Evolutionary conservation across 2,888 invertebrate genomes (phyloP), one percentile per base, ranked within the genome.

Genomic region (Acleris cristana): DNA sequence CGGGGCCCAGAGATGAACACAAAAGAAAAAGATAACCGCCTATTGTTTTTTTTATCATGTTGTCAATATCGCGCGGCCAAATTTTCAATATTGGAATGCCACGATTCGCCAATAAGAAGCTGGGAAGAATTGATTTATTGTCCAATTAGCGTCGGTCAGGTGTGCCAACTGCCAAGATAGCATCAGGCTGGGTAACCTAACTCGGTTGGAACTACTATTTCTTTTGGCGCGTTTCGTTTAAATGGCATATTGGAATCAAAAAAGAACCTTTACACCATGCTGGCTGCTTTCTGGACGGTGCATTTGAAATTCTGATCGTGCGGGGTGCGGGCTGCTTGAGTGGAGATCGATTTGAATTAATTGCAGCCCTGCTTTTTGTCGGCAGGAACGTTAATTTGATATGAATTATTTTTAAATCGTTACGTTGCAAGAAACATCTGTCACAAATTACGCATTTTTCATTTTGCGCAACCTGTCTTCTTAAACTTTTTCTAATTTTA

Each of bases 61-160:
- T 90, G 92, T 92, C 92, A 92, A 92, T 91, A 92, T 92, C 90
- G 87, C 88, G 89, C 91, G 91, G 91, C 92, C 92, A 92, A 92
- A 92, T 92, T 92, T 92, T 91, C 91, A 89, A 92, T 92, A 92
- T 92, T 91, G 92, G 92, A 92, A 92, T 90, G 92, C 90, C 87
- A 87, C 89, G 90, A 91, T 91, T 87, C 91, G 89, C 92, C 92
- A 92, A 92, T 92, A 92, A 92, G 91, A 92, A 92, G 89, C 90
- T 87, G 87, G 87, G 86, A 89, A 91, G 92, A 92, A 92, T 93
- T 93, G 93, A 93, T 92, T 92, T 92, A 93, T 93, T 93, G 92
- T 91, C 92, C 93, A 93, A 93, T 93, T 93, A 92, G 92, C 89
- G 92, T 92, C 90, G 90, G 91, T 92, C 93, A 92, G 91, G 92